phyloP scores from a whole-genome alignment of 2,113 vertebrate genomes.

The Nesogale talazaci region DNA sequence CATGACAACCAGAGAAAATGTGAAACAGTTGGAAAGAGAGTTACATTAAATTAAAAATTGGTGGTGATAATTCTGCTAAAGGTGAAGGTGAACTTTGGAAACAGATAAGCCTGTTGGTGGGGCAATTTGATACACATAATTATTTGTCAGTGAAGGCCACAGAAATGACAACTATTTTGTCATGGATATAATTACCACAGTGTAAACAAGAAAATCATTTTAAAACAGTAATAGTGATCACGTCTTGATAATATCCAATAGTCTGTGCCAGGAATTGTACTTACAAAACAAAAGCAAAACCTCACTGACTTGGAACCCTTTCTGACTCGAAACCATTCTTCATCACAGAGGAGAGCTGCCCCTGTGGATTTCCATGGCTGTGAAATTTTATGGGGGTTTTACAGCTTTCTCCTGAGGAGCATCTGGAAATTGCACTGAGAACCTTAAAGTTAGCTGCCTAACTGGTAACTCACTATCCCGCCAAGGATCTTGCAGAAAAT shows the following conservation, averaged over 20 bases:
- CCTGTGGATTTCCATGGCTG: too few relatives aligned
- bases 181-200: not conserved
- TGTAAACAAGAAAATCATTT: not conserved
- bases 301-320: too few relatives aligned
- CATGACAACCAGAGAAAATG: not conserved
- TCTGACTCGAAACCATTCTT: too few relatives aligned
- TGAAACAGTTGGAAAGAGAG: not conserved
- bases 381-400: too few relatives aligned
- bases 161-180: not conserved
- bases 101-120: not conserved
- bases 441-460: too few relatives aligned
- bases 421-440: too few relatives aligned
- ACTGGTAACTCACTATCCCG: too few relatives aligned
- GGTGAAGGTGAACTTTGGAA: not conserved
- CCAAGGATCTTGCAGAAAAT: too few relatives aligned
- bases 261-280: too few relatives aligned
- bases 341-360: too few relatives aligned
- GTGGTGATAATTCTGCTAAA: not conserved
- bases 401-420: too few relatives aligned
- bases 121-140: not conserved
- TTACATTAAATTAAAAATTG: not conserved
- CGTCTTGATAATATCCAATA: not conserved
- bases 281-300: too few relatives aligned
- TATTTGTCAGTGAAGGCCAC: not conserved
- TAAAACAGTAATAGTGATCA: not conserved